Conservation (phyloP, 2,113 vertebrate genomes). For the Nesoenas mayeri region DNA sequence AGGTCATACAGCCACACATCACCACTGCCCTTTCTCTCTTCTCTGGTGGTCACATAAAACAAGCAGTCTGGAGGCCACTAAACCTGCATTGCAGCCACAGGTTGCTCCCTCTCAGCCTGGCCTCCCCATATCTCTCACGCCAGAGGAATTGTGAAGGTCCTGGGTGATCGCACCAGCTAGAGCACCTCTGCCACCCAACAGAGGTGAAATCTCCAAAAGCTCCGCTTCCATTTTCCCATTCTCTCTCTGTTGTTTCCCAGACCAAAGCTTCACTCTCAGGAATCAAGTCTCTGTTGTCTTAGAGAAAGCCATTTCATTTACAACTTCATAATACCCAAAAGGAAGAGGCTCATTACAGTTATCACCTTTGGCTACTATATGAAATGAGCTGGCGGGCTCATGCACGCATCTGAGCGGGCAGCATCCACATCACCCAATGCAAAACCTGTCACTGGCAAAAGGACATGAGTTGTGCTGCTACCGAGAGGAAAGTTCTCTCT, state of each 20-base stretch:
- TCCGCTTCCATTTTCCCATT: neutral
- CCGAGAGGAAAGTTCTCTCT: neutral
- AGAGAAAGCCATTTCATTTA: neutral
- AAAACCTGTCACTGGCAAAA: neutral
- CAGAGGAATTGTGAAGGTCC: neutral
- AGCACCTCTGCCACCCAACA: neutral
- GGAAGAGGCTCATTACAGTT: neutral
- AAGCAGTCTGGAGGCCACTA: neutral
- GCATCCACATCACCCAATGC: neutral
- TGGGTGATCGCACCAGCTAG: neutral
- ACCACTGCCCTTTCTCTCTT: neutral
- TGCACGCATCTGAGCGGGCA: neutral
- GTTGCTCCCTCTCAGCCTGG: neutral
- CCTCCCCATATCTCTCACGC: neutral
- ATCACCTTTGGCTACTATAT: neutral
- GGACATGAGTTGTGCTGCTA: neutral
- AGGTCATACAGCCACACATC: neutral
- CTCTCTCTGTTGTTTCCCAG: neutral
- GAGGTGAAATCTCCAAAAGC: neutral
- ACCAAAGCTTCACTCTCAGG: neutral
- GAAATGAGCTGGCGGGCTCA: accelerated
- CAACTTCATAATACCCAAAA: neutral
- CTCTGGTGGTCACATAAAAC: neutral
- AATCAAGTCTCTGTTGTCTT: neutral
- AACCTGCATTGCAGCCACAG: neutral